phyloP scores from a whole-genome alignment of 1,140 invertebrate genomes.

The Sitobion miscanthi region DNA sequence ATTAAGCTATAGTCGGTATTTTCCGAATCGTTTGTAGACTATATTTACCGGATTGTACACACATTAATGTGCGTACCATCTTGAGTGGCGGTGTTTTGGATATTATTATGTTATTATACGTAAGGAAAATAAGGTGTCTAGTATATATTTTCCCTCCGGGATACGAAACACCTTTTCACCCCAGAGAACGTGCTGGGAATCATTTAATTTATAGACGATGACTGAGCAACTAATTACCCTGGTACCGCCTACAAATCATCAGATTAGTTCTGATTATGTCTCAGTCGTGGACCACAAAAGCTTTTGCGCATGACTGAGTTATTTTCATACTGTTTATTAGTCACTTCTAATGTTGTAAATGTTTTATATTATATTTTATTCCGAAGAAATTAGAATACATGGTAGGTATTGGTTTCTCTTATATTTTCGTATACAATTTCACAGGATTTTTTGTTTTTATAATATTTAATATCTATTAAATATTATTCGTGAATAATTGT shows the following conservation, averaged over 20 bases:
- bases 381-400: not conserved
- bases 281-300: conserved; percentile 14
- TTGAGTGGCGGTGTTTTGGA: not conserved
- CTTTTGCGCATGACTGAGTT: conserved; percentile 33
- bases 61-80: not conserved
- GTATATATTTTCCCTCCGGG: conserved; percentile 35
- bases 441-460: not conserved
- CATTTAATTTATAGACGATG: conserved; percentile 45
- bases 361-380: not conserved
- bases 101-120: conserved; percentile 28
- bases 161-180: conserved; percentile 43
- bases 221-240: conserved; percentile 41
- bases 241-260: conserved; percentile 43
- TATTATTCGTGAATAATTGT: not conserved
- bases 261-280: conserved; percentile 41
- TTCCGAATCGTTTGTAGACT: not conserved
- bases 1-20: not conserved
- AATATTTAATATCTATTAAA: not conserved
- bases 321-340: not conserved
- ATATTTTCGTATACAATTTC: not conserved
- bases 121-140: conserved; percentile 24
- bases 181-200: conserved; percentile 48
- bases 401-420: not conserved
- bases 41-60: not conserved
- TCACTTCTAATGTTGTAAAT: not conserved